Evolutionary conservation across 2,797 vertebrate species (phyloP), one percentile per base, ranked within the genome.

Genomic region (Cottoperca gobio): DNA sequence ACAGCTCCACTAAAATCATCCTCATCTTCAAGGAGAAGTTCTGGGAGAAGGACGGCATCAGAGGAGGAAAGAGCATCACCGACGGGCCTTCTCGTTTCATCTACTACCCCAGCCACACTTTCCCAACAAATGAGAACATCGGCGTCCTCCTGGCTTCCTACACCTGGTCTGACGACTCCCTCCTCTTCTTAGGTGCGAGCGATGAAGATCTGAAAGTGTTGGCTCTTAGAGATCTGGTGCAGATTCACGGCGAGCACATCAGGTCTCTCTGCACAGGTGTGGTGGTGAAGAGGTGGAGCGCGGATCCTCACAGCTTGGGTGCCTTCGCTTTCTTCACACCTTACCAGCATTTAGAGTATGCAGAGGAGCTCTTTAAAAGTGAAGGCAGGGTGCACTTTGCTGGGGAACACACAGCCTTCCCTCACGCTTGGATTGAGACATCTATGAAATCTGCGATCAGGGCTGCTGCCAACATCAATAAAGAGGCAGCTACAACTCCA

Each of bases 391-490:
- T 95, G 52, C 91, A 95, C 88, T 96, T 96, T 37, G 95, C 95
- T 0, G 95, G 95, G 0, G 95, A 96, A 63, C 94, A 95, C 82
- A 93, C 93, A 0, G 94, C 92, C 6, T 79, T 83, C 12, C 95
- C 95, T 21, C 95, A 96, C 6, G 94, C 81, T 45, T 96, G 96
- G 96, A 95, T 96, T 7, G 95, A 96, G 46, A 94, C 94, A 0
- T 73, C 95, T 0, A 93, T 96, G 79, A 96, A 95, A 76, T 94
- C 95, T 1, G 95, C 93, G 0, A 81, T 95, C 55, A 91, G 93
- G 35, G 94, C 94, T 0, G 92, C 94, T 0, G 75, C 14, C 0
- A 88, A 89, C 50, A 92, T 95, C 5, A 91, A 89, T 45, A 2
- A 24, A 49, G 14, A 7, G 3, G 37, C 42, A 6, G 6, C 21